These are phyloP conservation scores for Drymonia ruficornis DNA, from an alignment of 2,888 invertebrate genomes.

Conservation along the genomic window DNA sequence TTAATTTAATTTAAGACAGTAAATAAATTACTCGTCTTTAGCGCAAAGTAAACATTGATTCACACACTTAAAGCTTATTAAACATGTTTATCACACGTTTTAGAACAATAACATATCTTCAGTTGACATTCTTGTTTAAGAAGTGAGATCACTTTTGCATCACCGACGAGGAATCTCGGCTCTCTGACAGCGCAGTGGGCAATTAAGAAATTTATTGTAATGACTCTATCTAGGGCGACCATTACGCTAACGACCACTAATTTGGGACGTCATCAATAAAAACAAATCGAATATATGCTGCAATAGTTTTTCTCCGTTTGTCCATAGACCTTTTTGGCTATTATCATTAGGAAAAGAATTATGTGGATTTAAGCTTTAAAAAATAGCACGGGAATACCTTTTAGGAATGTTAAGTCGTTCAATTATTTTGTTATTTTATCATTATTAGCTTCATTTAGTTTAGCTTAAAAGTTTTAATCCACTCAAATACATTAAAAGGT, in stretches of 20 bases:
- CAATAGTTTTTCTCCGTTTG: conserved; percentile 21
- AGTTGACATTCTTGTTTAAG: conserved; percentile 56
- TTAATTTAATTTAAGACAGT: background rate
- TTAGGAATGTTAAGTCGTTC: background rate
- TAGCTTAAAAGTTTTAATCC: background rate
- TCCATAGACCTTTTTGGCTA: conserved; percentile 14
- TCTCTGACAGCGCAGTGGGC: conserved; percentile 56
- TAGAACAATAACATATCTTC: conserved; percentile 24
- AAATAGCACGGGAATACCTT: conserved; percentile 11
- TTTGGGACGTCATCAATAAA: conserved; percentile 52
- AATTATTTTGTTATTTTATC: conserved; percentile 1
- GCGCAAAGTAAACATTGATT: background rate
- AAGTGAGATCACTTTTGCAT: conserved; percentile 76
- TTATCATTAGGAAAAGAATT: conserved; percentile 31
- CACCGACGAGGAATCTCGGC: conserved; percentile 74
- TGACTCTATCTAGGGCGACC: conserved; percentile 70
- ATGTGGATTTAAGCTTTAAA: conserved; percentile 15
- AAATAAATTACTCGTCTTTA: background rate
- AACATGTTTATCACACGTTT: conserved; percentile 8
- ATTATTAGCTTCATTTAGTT: background rate
- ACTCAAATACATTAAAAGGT: no score
- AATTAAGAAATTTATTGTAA: conserved; percentile 81
- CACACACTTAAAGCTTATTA: background rate
- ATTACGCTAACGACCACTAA: conserved; percentile 75
- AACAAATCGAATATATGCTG: conserved; percentile 30